A percentile compares a stretch with the other conserved stretches of the same genome.
Evolutionary conservation across 2,888 invertebrate species (phyloP).

Genomic region (Cyclophora punctaria): DNA sequence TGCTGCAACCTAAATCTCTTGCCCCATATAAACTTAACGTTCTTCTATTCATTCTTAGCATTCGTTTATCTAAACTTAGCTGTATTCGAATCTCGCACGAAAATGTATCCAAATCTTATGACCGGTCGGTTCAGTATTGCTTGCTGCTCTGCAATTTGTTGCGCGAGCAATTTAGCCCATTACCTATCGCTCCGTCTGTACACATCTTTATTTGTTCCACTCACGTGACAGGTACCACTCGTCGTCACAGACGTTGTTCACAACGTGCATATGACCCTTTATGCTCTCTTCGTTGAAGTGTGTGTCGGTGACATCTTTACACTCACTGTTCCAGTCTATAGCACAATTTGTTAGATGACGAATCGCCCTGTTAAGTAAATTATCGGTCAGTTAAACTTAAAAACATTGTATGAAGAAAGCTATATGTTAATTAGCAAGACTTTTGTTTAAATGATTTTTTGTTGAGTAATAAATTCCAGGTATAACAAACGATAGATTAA

Average conservation of each 20-base stretch:
- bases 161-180: too few relatives aligned
- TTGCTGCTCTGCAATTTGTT: too few relatives aligned
- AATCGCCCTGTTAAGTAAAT: constrained; percentile 36
- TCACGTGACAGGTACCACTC: constrained; percentile 46
- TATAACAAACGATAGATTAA: too few relatives aligned
- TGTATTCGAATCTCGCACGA: too few relatives aligned
- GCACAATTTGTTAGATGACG: constrained; percentile 53
- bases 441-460: too few relatives aligned
- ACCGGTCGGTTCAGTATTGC: too few relatives aligned
- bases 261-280: constrained; percentile 56
- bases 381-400: background rate
- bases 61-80: too few relatives aligned
- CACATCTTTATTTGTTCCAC: constrained; percentile 13
- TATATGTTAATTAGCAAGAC: background rate
- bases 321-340: constrained; percentile 59
- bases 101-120: too few relatives aligned
- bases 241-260: constrained; percentile 50
- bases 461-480: too few relatives aligned
- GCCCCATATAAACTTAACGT: too few relatives aligned
- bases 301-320: constrained; percentile 51
- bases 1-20: too few relatives aligned
- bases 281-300: constrained; percentile 58
- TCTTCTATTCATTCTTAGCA: too few relatives aligned
- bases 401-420: background rate
- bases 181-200: background rate